Evolutionary conservation across 2,888 invertebrate species (phyloP).

Genomic region (Zygaena filipendulae): DNA sequence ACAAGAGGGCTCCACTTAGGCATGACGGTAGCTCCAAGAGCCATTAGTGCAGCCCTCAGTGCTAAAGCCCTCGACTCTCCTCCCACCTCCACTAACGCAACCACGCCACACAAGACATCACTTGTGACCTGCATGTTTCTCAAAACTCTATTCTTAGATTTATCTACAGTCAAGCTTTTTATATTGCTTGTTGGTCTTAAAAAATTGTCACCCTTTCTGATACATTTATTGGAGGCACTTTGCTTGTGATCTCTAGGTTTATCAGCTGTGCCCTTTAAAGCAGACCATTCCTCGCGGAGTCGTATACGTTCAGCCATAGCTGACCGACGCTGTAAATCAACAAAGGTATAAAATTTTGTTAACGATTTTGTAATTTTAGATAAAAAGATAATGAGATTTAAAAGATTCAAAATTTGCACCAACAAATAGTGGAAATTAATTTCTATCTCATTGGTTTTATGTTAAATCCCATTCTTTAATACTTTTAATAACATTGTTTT

Average conservation of each 20-base stretch:
- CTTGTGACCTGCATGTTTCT: constrained; percentile 16
- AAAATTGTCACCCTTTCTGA: too few relatives aligned
- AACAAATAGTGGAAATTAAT: too few relatives aligned
- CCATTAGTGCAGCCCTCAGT: constrained; percentile 39
- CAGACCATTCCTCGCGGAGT: constrained; percentile 50
- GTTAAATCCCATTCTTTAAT: too few relatives aligned
- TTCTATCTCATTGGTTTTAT: too few relatives aligned
- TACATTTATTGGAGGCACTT: background rate
- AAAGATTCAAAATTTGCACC: too few relatives aligned
- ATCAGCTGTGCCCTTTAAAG: constrained; percentile 33
- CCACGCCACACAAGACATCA: constrained; percentile 36
- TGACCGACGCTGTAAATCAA: constrained; percentile 40
- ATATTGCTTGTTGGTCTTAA: too few relatives aligned
- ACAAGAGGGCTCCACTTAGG: constrained; percentile 45
- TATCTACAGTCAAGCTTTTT: too few relatives aligned
- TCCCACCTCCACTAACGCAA: constrained; percentile 46
- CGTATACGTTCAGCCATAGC: constrained; percentile 44
- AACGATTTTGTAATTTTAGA: too few relatives aligned
- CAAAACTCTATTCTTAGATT: too few relatives aligned
- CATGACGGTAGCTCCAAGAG: constrained; percentile 44
- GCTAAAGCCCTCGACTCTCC: constrained; percentile 36
- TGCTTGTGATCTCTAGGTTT: constrained; percentile 11
- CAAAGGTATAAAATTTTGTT: too few relatives aligned
- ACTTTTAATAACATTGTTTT: too few relatives aligned
- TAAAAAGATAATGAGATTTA: too few relatives aligned